Evolutionary conservation across 92 coral and sea anemone genomes (phyloP), one percentile per base, ranked within the genome.

Genomic region (Palythoa caribaeorum): DNA sequence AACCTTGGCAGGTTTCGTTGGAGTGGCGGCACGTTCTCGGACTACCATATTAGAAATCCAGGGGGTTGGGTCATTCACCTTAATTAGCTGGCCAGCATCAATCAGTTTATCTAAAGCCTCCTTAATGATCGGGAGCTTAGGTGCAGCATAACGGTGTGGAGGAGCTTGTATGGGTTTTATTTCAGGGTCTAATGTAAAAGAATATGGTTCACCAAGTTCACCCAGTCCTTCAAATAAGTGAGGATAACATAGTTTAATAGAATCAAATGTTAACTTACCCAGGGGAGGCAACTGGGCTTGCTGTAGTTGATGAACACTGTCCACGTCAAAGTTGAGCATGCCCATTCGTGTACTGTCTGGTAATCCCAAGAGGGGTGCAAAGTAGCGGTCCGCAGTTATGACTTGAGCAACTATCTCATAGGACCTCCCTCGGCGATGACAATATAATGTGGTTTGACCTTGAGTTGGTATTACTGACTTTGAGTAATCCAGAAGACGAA

Each of bases 401-500:
- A 91, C 84, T 50, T 71, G 87, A 21, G 76, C 77, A 9, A 83
- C 89, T 6, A 91, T 68, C 71, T 89, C 81, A 38, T 90, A 80
- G 50, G 87, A 38, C 74, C 83, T 80, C 6, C 92, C 92, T 65
- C 78, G 87, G 75, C 71, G 96, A 53, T 86, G 80, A 87, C 93
- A 89, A 63, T 89, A 90, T 17, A 94, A 89, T 8, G 91, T 86
- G 19, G 89, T 71, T 83, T 91, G 90, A 50, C 93, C 94, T 47
- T 85, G 55, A 73, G 80, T 88, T 60, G 94, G 93, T 65, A 91
- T 91, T 84, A 87, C 80, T 36, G 96, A 63, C 79, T 77, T 93
- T n/a, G 94, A 91, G 87, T 88, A 91, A 57, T 93, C 96, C 44
- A 71, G 89, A 78, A 93, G 91, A 5, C 90, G 91, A 2, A 93